These are phyloP conservation scores for Rhingia campestris DNA, from an alignment of 2,888 invertebrate species.

Conservation along the genomic window DNA sequence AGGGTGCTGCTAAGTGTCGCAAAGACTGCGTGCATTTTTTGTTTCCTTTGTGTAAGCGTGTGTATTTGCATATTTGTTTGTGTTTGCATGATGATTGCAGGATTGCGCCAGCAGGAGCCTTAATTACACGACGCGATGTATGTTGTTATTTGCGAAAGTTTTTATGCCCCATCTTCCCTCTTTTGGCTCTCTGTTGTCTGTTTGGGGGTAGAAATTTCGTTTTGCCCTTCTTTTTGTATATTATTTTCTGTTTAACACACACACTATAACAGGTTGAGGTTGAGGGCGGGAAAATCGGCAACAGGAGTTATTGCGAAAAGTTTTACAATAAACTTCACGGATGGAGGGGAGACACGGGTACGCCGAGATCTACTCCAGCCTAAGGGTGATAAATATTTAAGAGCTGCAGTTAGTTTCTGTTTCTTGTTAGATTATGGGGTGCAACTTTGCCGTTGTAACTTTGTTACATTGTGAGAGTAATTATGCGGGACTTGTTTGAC, in stretches of 20 bases:
- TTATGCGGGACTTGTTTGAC: conserved; percentile 37
- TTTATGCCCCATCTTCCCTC: conserved; percentile 20
- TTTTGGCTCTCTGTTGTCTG: conserved; percentile 1
- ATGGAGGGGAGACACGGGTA: background rate
- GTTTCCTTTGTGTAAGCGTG: conserved; percentile 40
- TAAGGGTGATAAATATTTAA: conserved; percentile 63
- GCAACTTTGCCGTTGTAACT: conserved; percentile 47
- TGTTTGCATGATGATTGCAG: conserved; percentile 57
- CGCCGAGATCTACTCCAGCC: conserved; percentile 2
- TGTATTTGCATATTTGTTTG: conserved; percentile 23
- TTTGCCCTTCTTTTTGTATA: background rate
- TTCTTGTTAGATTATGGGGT: conserved; percentile 44
- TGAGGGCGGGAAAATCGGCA: conserved; percentile 2
- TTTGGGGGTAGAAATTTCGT: background rate
- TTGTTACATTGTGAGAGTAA: conserved; percentile 49
- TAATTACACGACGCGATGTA: conserved; percentile 66
- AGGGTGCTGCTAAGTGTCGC: conserved; percentile 45
- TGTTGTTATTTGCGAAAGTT: conserved; percentile 52
- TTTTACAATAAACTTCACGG: conserved; percentile 57
- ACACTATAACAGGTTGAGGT: background rate
- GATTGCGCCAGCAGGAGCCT: conserved; percentile 58
- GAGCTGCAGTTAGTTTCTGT: conserved; percentile 54
- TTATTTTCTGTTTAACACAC: background rate
- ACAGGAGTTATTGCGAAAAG: conserved; percentile 57
- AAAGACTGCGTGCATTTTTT: conserved; percentile 55